These are phyloP conservation scores for Drosophila lowei DNA, from an alignment of 1,140 invertebrate species.

Conservation along the genomic window DNA sequence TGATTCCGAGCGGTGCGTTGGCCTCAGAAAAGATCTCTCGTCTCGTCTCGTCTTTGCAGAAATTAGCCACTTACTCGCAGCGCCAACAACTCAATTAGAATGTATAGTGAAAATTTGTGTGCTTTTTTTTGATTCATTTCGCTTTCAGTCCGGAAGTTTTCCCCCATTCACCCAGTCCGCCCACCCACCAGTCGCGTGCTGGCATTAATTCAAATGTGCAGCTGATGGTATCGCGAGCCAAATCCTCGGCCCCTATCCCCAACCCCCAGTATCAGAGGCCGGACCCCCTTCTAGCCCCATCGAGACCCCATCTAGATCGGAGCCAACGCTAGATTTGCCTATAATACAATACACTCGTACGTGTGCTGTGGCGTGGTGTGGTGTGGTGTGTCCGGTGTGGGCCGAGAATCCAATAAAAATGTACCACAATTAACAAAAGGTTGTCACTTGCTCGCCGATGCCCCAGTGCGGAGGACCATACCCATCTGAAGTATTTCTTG, in stretches of 20 bases:
- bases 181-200: slow-evolving; percentile 43
- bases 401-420: slow-evolving; percentile 59
- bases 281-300: too few relatives aligned
- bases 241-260: not conserved
- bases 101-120: slow-evolving; percentile 50
- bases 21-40: slow-evolving; percentile 37
- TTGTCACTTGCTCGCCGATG: slow-evolving; percentile 56
- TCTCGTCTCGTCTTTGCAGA: slow-evolving; percentile 11
- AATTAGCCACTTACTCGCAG: slow-evolving; percentile 8
- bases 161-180: slow-evolving; percentile 11
- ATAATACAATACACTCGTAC: too few relatives aligned
- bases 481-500: slow-evolving; percentile 7
- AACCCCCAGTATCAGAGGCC: not conserved
- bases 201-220: slow-evolving; percentile 57
- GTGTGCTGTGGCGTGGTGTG: too few relatives aligned
- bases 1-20: slow-evolving; percentile 65
- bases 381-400: slow-evolving; percentile 17
- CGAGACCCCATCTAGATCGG: not conserved
- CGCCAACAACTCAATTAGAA: slow-evolving; percentile 47
- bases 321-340: slow-evolving; percentile 1
- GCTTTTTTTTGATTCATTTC: slow-evolving; percentile 34
- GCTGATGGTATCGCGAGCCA: slow-evolving; percentile 57
- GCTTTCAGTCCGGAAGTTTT: slow-evolving; percentile 41
- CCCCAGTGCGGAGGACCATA: slow-evolving; percentile 48
- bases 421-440: slow-evolving; percentile 56